Base-by-base conservation (phyloP, 1,140 invertebrate genomes). In the Macrobrachium nipponense region DNA sequence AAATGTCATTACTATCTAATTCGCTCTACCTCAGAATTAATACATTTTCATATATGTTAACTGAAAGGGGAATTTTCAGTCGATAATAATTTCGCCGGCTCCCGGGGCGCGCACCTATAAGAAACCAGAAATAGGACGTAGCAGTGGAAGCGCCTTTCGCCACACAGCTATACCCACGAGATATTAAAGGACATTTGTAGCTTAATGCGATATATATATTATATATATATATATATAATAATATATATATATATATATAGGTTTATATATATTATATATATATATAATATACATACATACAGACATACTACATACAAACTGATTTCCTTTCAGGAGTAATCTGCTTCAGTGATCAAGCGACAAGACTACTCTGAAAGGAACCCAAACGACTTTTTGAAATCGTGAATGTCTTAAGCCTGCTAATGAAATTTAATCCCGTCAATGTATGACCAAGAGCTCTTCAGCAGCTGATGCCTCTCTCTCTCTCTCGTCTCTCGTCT, bases 161-260 rank as follows among this genome's bases (percentile, higher is more conserved):
- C n/a, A n/a, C n/a, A n/a, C n/a, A n/a, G n/a, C n/a, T n/a, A n/a
- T n/a, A n/a, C n/a, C n/a, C n/a, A n/a, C n/a, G n/a, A n/a, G n/a
- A n/a, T n/a, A n/a, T n/a, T n/a, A n/a, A n/a, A n/a, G n/a, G n/a
- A 66, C 14, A 66, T 66, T 6, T 66, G 14, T 66, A 66, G 5
- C 5, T 66, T 6, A 6, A 66, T 66, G 14, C 44, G 5, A 14
- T 66, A 66, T 66, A 66, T 66, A 66, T 14, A 66, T 66, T 51
- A 66, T 66, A 66, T 66, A 66, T 66, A 66, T 27, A 66, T 66
- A 66, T 66, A 66, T 70, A 70, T 70, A 66, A 10, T 20, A 20
- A 70, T 70, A 70, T 70, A 23, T 70, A 70, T 20, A 23, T 70
- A 70, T 23, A 23, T 70, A 70, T 70, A 70, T 70, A 20, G 27